A percentile compares a stretch with the other conserved stretches of the same genome.
Conservation (phyloP, 2,113 vertebrate species). For the Xyliphius kryptos region DNA sequence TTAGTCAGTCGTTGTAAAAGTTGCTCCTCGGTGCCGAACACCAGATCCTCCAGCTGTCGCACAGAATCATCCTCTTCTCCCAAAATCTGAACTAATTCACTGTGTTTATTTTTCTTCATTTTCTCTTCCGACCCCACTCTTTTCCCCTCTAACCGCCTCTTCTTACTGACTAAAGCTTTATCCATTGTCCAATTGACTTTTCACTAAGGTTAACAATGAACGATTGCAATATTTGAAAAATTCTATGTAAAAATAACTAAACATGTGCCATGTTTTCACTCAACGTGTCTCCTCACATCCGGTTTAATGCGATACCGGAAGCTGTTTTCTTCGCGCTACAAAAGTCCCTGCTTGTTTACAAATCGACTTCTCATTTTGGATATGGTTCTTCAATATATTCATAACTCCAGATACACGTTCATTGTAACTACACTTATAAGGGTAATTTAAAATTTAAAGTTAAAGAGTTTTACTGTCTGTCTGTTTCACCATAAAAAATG, state of each 20-base stretch:
- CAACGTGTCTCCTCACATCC: not conserved
- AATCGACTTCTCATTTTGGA: too few relatives aligned
- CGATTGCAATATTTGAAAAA: too few relatives aligned
- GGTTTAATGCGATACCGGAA: not conserved
- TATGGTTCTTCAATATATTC: too few relatives aligned
- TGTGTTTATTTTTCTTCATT: slow-evolving; percentile 40
- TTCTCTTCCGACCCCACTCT: slow-evolving; percentile 56
- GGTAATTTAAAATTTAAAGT: too few relatives aligned
- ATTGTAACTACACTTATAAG: too few relatives aligned
- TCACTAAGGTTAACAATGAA: not conserved
- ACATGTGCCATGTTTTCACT: not conserved
- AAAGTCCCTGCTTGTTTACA: not conserved
- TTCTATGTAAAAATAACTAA: not conserved
- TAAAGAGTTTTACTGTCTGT: too few relatives aligned
- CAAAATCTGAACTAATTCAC: not conserved
- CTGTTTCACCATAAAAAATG: too few relatives aligned
- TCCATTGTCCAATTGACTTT: not conserved
- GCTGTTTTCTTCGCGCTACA: not conserved
- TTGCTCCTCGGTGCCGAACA: slow-evolving; percentile 25
- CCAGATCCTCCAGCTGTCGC: slow-evolving; percentile 19
- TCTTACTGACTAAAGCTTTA: not conserved
- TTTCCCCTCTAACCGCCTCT: not conserved
- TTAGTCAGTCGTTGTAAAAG: not conserved
- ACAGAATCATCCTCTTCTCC: slow-evolving; percentile 18
- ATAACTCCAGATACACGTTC: too few relatives aligned